Evolutionary conservation across 2,797 vertebrate genomes (phyloP).

Genomic region (Enteromius thamalakanensis): DNA sequence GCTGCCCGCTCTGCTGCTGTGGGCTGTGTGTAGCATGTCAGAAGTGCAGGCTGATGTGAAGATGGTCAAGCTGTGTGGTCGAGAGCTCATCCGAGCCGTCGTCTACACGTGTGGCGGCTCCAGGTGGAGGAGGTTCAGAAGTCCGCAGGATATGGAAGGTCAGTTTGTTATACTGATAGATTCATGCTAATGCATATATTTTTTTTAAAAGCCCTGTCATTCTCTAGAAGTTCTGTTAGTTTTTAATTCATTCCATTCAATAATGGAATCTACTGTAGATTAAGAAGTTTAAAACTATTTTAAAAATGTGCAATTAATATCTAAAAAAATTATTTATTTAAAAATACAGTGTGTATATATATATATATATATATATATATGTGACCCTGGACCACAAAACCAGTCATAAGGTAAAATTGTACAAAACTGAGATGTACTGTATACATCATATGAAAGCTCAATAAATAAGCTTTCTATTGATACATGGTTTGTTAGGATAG

Average conservation of each 20-base stretch:
- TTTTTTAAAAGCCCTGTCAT: background rate
- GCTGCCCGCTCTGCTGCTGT: conserved; percentile 71
- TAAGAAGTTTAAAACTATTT: background rate
- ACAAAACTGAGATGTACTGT: too few relatives aligned
- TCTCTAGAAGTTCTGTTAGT: background rate
- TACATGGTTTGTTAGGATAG: too few relatives aligned
- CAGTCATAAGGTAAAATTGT: too few relatives aligned
- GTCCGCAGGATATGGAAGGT: conserved; percentile 71
- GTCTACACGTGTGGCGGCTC: conserved; percentile 85
- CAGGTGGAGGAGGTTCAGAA: conserved; percentile 78
- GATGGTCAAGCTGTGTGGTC: conserved; percentile 78
- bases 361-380: too few relatives aligned
- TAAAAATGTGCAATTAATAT: background rate
- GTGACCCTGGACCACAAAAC: too few relatives aligned
- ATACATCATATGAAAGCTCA: too few relatives aligned
- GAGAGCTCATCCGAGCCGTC: conserved; percentile 80
- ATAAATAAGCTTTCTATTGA: too few relatives aligned
- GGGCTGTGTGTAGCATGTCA: conserved; percentile 59
- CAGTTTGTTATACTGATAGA: conserved; percentile 52
- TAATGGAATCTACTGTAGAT: background rate
- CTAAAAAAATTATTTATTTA: background rate
- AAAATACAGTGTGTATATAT: too few relatives aligned
- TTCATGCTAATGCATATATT: background rate
- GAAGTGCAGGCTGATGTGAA: conserved; percentile 69
- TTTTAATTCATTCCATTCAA: too few relatives aligned